Conservation (phyloP, 2,888 invertebrate genomes). For the Nephrotoma guestfalica region DNA sequence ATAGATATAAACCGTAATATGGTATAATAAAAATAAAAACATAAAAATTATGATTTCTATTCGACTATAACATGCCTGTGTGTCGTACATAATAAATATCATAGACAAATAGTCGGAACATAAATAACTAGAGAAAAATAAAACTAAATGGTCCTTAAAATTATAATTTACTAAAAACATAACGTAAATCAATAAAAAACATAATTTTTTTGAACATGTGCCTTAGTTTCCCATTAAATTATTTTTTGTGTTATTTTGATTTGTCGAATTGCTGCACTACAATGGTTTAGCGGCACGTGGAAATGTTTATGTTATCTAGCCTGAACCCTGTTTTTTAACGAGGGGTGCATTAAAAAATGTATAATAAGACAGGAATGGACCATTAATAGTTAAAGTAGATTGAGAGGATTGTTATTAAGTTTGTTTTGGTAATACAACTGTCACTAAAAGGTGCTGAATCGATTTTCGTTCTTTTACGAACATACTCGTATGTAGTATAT, state of each 20-base stretch:
- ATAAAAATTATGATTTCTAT: background rate
- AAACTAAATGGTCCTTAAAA: background rate
- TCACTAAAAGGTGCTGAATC: background rate
- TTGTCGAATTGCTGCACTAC: background rate
- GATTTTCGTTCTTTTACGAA: background rate
- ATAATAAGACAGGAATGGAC: background rate
- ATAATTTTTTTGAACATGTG: background rate
- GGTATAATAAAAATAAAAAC: background rate
- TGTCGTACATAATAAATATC: background rate
- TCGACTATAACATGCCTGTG: background rate
- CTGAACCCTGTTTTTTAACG: background rate
- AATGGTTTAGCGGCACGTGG: background rate
- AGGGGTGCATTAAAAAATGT: background rate
- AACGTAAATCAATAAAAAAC: background rate
- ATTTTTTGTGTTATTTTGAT: background rate
- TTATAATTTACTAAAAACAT: background rate
- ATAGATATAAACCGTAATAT: background rate
- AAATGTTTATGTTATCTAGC: background rate
- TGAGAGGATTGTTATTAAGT: background rate
- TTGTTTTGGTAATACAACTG: background rate
- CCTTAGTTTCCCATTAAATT: background rate
- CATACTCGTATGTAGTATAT: background rate
- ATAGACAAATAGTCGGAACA: background rate
- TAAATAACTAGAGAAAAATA: background rate
- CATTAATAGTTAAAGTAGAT: background rate